A percentile compares a stretch with the other conserved stretches of the same genome.
phyloP scores from a whole-genome alignment of 2,888 invertebrate species.

The Drosophila kanekoi region DNA sequence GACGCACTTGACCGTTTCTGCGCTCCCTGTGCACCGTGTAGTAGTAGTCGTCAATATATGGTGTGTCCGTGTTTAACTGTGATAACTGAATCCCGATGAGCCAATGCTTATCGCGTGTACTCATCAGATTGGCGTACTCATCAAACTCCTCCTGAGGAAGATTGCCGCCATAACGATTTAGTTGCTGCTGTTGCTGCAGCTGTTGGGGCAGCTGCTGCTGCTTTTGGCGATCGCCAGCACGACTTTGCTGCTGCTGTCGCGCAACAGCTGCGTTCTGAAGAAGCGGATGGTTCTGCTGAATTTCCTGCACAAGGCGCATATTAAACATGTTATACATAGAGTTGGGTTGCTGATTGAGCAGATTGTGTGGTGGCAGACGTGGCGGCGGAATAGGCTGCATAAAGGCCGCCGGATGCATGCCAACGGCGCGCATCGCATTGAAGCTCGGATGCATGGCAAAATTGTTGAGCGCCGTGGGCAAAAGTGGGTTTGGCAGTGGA shows the following conservation, averaged over 20 bases:
- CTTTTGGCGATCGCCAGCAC: conserved; percentile 65
- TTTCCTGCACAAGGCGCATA: conserved; percentile 85
- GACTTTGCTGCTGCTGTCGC: conserved; percentile 69
- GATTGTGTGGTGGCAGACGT: conserved; percentile 83
- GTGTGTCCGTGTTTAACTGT: conserved; percentile 97
- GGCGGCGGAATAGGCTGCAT: conserved; percentile 79
- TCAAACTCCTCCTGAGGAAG: conserved; percentile 87
- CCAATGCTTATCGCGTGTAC: conserved; percentile 97
- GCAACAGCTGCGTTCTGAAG: conserved; percentile 77
- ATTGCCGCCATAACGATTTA: conserved; percentile 79
- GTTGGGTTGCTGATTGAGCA: conserved; percentile 70
- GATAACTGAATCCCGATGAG: conserved; percentile 97
- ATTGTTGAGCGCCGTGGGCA: conserved; percentile 85
- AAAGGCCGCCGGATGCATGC: conserved; percentile 76
- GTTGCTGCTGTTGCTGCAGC: conserved; percentile 66
- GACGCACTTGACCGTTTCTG: conserved; percentile 87
- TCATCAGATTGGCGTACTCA: conserved; percentile 97
- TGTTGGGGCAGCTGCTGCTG: conserved; percentile 43
- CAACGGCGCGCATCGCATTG: conserved; percentile 84
- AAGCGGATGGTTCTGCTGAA: conserved; percentile 85
- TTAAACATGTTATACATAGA: conserved; percentile 84
- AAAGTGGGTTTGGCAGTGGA: conserved; percentile 80
- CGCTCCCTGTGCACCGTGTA: conserved; percentile 93
- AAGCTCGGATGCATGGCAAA: conserved; percentile 85
- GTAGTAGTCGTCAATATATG: conserved; percentile 98